phyloP scores from a whole-genome alignment of 2,113 vertebrate species.

The Cromileptes altivelis region DNA sequence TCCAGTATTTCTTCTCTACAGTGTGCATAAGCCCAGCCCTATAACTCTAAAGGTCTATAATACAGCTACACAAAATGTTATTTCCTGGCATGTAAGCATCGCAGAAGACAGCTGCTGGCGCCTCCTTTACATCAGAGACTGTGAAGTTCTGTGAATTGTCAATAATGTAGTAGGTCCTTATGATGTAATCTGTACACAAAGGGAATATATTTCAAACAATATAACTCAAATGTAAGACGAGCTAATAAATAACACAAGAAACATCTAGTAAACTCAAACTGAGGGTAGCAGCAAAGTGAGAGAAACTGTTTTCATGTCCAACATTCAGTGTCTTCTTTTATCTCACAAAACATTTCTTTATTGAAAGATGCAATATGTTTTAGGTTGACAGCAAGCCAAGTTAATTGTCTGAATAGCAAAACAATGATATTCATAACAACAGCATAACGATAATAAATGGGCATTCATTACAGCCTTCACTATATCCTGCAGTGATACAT shows the following conservation, averaged over 20 bases:
- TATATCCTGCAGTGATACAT: slow-evolving; percentile 17
- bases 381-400: slow-evolving; percentile 33
- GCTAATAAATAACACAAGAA: neutral
- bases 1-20: too few species aligned
- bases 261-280: neutral
- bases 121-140: neutral
- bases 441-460: slow-evolving; percentile 55
- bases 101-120: too few species aligned
- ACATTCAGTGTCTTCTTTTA: neutral
- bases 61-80: too few species aligned
- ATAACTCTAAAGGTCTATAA: too few species aligned
- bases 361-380: slow-evolving; percentile 38
- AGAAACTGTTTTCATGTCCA: neutral
- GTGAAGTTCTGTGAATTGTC: neutral
- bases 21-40: too few species aligned
- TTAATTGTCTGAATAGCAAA: slow-evolving; percentile 48
- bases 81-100: too few species aligned
- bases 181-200: neutral
- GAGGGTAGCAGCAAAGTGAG: neutral
- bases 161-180: neutral
- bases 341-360: slow-evolving; percentile 27
- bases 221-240: neutral
- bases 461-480: slow-evolving; percentile 36
- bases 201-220: neutral
- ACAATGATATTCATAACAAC: slow-evolving; percentile 41